Evolutionary conservation across 2,797 vertebrate species (phyloP), one percentile per base, ranked within the genome.

Genomic region (Kryptopterus vitreolus): DNA sequence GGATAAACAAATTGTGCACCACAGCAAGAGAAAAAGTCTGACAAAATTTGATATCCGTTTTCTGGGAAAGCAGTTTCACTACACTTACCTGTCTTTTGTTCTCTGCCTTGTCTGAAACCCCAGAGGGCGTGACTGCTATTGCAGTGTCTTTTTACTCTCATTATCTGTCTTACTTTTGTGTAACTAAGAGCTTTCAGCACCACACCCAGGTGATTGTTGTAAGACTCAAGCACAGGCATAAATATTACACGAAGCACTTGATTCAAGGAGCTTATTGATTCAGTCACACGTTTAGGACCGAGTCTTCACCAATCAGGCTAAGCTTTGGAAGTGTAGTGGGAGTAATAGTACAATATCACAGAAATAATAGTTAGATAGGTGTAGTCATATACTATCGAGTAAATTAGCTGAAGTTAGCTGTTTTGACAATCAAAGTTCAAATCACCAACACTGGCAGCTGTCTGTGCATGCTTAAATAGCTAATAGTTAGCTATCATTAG

Each of bases 91-190:
- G 58, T 61, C 82, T 83, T 77, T 81, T 80, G 59, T 77, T 81
- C 50, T 81, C 52, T 46, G 18, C 24, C 16, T 33, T 78, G 81
- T 43, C 61, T 31, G 3, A 58, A 68, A 78, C 61, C 69, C 70
- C 48, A 68, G 68, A 73, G 76, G 80, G 76, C 33, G 70, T 82
- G 81, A 61, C 76, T 68, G 68, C 15, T 80, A 43, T 80, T 74
- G 10, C 72, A 57, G 77, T 83, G 57, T 83, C 66, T 75, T 83
- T 75, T 77, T 69, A 72, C 74, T 77, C 61, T 81, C 74, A 77
- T 77, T 77, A 70, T 83, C 82, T 81, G 73, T 83, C 78, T 83
- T 68, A 77, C 78, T 80, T 57, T 13, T 82, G 55, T 81, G 73
- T 59, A 70, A 84, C 66, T 66, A 77, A 77, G 75, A 81, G 62